phyloP scores from a whole-genome alignment of 2,797 vertebrate species.

The Bryconaethiops microstoma region DNA sequence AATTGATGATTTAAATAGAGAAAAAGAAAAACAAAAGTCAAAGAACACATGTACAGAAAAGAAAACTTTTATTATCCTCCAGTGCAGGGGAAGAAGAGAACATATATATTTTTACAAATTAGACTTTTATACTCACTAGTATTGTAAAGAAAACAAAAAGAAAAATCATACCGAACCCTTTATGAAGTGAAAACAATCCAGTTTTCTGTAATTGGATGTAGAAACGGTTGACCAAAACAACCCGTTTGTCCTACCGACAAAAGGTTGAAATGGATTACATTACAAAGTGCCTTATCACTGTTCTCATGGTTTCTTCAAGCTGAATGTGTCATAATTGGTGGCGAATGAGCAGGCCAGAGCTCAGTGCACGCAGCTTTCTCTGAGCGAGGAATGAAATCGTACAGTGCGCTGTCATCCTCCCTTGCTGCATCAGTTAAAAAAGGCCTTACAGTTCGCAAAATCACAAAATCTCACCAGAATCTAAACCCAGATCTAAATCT shows the following conservation, averaged over 20 bases:
- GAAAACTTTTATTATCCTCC: slow-evolving; percentile 90
- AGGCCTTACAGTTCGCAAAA: not conserved
- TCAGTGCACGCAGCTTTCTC: slow-evolving; percentile 76
- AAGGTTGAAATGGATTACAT: slow-evolving; percentile 79
- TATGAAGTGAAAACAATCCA: slow-evolving; percentile 85
- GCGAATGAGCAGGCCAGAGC: slow-evolving; percentile 76
- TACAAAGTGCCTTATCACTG: slow-evolving; percentile 90
- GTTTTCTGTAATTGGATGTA: slow-evolving; percentile 87
- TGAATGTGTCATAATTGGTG: slow-evolving; percentile 81
- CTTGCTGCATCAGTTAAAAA: not conserved
- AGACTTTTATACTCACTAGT: slow-evolving; percentile 91
- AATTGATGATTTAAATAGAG: slow-evolving; percentile 72
- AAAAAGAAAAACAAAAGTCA: slow-evolving; percentile 62
- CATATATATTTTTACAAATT: slow-evolving; percentile 89
- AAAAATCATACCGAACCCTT: slow-evolving; percentile 83
- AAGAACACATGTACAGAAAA: slow-evolving; percentile 78
- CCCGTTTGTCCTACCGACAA: slow-evolving; percentile 83
- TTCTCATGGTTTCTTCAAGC: slow-evolving; percentile 83
- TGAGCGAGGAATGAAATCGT: slow-evolving; percentile 70
- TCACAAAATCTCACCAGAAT: not conserved
- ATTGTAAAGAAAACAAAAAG: slow-evolving; percentile 82
- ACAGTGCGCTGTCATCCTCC: not conserved
- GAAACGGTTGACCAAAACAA: slow-evolving; percentile 92
- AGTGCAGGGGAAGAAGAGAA: slow-evolving; percentile 86
- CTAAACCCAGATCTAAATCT: not conserved